phyloP scores from a whole-genome alignment of 1,140 invertebrate species.

The Drosophila repleta region DNA sequence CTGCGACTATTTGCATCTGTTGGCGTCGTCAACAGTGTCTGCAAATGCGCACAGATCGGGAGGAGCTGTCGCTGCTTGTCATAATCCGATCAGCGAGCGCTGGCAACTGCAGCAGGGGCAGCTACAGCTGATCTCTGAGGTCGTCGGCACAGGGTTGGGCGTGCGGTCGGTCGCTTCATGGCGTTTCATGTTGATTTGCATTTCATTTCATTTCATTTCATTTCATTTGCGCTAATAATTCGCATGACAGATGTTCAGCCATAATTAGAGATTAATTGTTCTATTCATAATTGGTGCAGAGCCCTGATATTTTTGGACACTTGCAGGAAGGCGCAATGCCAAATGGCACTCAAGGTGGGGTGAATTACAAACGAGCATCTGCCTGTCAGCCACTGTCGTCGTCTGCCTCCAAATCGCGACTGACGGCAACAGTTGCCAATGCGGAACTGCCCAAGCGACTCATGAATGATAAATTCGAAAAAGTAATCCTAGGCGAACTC shows the following conservation, averaged over 20 bases:
- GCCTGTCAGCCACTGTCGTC: slow-evolving; percentile 6
- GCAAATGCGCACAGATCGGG: slow-evolving; percentile 28
- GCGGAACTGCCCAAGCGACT: slow-evolving; percentile 51
- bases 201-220: slow-evolving; percentile 63
- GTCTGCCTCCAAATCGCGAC: slow-evolving; percentile 34
- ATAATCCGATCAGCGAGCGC: slow-evolving; percentile 72
- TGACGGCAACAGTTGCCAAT: slow-evolving; percentile 70
- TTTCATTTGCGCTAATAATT: slow-evolving; percentile 66
- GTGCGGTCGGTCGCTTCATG: too few relatives aligned
- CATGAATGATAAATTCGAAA: not conserved
- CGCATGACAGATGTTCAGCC: slow-evolving; percentile 78
- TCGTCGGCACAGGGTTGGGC: slow-evolving; percentile 41
- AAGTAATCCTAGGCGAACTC: slow-evolving; percentile 17
- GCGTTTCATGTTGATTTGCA: slow-evolving; percentile 57
- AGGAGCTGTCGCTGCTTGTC: slow-evolving; percentile 67
- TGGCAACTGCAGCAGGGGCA: slow-evolving; percentile 15
- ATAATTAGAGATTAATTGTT: slow-evolving; percentile 83
- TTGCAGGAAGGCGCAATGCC: slow-evolving; percentile 53
- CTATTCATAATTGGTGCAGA: slow-evolving; percentile 78
- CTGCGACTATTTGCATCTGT: slow-evolving; percentile 60
- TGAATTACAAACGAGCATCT: slow-evolving; percentile 22
- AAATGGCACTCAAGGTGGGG: slow-evolving; percentile 54
- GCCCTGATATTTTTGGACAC: slow-evolving; percentile 73
- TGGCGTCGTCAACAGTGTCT: slow-evolving; percentile 65
- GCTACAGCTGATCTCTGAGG: slow-evolving; percentile 51